Evolutionary conservation across 2,113 vertebrate species (phyloP).

Genomic region (Otolemur garnettii): DNA sequence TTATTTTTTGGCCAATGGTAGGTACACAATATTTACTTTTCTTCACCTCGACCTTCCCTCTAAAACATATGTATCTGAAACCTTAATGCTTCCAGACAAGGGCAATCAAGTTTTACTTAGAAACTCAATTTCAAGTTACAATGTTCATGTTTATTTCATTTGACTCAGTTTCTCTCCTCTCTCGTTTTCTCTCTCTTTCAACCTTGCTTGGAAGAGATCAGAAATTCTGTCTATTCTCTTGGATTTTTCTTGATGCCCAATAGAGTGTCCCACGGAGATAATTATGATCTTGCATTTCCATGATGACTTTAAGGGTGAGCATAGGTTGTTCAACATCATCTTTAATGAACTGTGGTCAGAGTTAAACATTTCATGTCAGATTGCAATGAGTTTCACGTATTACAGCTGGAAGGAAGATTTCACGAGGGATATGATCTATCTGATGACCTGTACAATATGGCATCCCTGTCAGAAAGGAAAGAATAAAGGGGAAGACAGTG

Average conservation of each 20-base stretch:
- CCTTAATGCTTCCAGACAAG: background rate
- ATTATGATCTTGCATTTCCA: background rate
- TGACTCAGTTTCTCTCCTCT: background rate
- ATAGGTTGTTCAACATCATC: background rate
- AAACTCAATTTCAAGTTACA: background rate
- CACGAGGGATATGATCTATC: background rate
- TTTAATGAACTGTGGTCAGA: background rate
- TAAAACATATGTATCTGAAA: background rate
- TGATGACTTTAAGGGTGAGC: slow-evolving; percentile 10
- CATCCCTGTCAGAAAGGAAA: background rate
- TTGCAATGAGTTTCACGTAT: background rate
- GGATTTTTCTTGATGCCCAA: background rate
- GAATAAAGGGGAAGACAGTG: background rate
- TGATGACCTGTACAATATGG: background rate
- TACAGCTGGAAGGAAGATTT: background rate
- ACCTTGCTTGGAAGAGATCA: background rate
- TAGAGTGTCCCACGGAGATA: background rate
- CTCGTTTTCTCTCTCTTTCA: background rate
- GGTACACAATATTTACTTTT: background rate
- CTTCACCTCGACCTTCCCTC: background rate
- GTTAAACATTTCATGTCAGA: background rate
- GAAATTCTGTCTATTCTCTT: background rate
- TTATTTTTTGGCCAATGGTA: background rate
- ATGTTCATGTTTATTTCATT: background rate
- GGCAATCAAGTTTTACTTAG: background rate